Base-by-base conservation (phyloP, 2,888 invertebrate species). In the Drosophila cracens region DNA sequence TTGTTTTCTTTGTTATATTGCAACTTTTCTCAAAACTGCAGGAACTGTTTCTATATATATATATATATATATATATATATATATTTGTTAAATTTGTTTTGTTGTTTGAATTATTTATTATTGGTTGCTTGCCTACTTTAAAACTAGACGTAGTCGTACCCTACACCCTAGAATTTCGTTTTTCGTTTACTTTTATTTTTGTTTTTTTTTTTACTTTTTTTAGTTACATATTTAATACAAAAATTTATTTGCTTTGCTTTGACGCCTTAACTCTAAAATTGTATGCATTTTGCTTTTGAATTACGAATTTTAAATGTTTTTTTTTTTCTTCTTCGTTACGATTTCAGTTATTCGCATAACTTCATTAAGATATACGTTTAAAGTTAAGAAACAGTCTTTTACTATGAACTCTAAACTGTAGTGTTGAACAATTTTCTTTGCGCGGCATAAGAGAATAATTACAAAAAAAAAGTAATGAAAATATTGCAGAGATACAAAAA, bases 301-400 rank as follows among this genome's bases (percentile, higher is more conserved):
- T 58, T 67, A 72, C 51, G 57, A 72, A 43, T 62, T 64, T 73
- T 63, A 54, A 40, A 61, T 43, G 16, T 8, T 18, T 56, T 38
- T 29, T 5, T 5, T 21, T 40, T 51, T 48, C 49, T 68, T 71
- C 46, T 38, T 61, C 11, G 11, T 48, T 61, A 49, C 11, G 18
- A 49, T 67, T 69, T 74, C 66, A 65, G 72, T 70, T 76, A n/a
- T 68, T 65, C 18, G 34, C 21, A 48, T 49, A 34, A 33, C 62
- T 59, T 65, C 70, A 69, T 76, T 79, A 67, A 67, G 70, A 74
- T 68, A 69, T 81, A 81, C 43, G 56, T 80, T 79, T 82, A 79
- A 78, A 65, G 76, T 84, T 89, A 79, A 81, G 86, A 88, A 89
- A 88, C 87, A 88, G 87, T 88, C 87, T 88, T 88, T 88, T 87